A percentile compares a stretch with the other conserved stretches of the same genome.
phyloP scores from a whole-genome alignment of 1,140 invertebrate species.

The Leptopilina boulardi region DNA sequence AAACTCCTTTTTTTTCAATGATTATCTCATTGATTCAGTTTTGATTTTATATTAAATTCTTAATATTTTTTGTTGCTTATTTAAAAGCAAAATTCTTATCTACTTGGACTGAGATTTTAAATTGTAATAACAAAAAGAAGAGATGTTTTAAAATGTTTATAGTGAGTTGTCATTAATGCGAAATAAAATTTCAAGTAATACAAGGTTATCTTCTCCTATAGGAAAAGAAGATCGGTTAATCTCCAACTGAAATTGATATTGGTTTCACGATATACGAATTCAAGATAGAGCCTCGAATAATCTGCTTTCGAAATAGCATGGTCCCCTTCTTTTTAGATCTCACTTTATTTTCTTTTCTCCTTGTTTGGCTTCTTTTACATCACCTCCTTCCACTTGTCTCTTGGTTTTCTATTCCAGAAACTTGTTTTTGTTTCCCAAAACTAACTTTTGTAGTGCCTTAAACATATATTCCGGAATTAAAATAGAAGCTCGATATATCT shows the following conservation, averaged over 20 bases:
- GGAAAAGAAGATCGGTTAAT: not conserved
- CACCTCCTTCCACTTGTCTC: slow-evolving; percentile 46
- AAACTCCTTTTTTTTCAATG: too few relatives aligned
- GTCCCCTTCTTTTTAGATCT: slow-evolving; percentile 48
- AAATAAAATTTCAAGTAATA: slow-evolving; percentile 7
- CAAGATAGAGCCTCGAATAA: slow-evolving; percentile 68
- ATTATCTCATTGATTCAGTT: too few relatives aligned
- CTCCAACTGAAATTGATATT: slow-evolving; percentile 54
- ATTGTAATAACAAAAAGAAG: too few relatives aligned
- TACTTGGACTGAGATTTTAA: too few relatives aligned
- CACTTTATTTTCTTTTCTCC: slow-evolving; percentile 44
- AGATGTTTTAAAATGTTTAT: not conserved
- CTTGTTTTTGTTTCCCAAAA: slow-evolving; percentile 44
- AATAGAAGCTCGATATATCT: too few relatives aligned
- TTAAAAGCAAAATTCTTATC: too few relatives aligned
- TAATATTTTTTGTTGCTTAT: too few relatives aligned
- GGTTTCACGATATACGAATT: slow-evolving; percentile 54
- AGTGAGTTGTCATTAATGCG: not conserved
- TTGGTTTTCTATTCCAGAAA: slow-evolving; percentile 18
- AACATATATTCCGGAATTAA: too few relatives aligned
- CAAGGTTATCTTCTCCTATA: not conserved
- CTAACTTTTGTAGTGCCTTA: slow-evolving; percentile 40
- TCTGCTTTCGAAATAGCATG: slow-evolving; percentile 60
- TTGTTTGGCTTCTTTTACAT: slow-evolving; percentile 57
- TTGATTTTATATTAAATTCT: too few relatives aligned